A percentile compares a stretch with the other conserved stretches of the same genome.
phyloP scores from a whole-genome alignment of 1,140 invertebrate species.

The Zaprionus taronus region DNA sequence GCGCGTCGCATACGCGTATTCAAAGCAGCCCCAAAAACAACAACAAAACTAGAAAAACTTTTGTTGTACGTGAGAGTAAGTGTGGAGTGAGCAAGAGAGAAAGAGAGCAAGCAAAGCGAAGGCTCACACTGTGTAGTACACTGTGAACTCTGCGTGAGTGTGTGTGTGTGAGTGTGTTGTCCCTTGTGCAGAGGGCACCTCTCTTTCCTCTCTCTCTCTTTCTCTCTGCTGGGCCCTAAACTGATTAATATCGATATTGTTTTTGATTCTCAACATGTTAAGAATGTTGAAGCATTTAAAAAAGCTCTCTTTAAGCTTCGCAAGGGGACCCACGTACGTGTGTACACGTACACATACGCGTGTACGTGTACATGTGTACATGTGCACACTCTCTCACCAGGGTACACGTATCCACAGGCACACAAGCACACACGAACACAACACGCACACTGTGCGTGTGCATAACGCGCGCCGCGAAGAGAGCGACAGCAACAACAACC shows the following conservation, averaged over 20 bases:
- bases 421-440: slow-evolving; percentile 56
- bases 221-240: slow-evolving; percentile 43
- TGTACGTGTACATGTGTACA: slow-evolving; percentile 24
- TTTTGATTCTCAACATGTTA: slow-evolving; percentile 23
- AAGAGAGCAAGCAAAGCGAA: slow-evolving; percentile 10
- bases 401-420: slow-evolving; percentile 45
- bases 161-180: slow-evolving; percentile 11
- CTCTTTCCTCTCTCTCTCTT: not conserved
- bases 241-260: slow-evolving; percentile 35
- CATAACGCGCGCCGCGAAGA: slow-evolving; percentile 69
- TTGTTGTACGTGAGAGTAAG: slow-evolving; percentile 30
- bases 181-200: slow-evolving; percentile 35
- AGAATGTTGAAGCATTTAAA: slow-evolving; percentile 21
- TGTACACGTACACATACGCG: slow-evolving; percentile 21
- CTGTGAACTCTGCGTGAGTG: slow-evolving; percentile 20
- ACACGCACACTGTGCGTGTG: slow-evolving; percentile 73
- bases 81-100: slow-evolving; percentile 18
- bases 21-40: slow-evolving; percentile 68
- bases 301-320: slow-evolving; percentile 29
- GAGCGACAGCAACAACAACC: slow-evolving; percentile 37
- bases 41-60: slow-evolving; percentile 5
- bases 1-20: slow-evolving; percentile 48
- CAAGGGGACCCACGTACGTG: slow-evolving; percentile 31
- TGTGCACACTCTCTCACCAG: slow-evolving; percentile 9
- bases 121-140: slow-evolving; percentile 44